Conservation (phyloP, 1,140 invertebrate genomes). For the Papilio polyxenes region DNA sequence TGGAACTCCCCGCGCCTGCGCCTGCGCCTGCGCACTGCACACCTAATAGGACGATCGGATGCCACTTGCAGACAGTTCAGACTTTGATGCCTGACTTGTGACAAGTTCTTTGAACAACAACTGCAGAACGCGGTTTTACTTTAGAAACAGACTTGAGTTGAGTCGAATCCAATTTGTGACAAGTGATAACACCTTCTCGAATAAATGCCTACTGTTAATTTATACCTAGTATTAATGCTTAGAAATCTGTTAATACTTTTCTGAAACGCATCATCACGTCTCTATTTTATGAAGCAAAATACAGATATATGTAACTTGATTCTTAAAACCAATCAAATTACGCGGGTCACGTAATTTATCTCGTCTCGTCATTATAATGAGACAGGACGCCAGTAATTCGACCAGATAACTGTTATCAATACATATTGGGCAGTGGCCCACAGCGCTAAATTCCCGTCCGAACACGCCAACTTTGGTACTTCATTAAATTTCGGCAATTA, state of each 20-base stretch:
- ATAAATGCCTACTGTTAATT: neutral
- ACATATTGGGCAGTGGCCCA: neutral
- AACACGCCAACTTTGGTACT: conserved; percentile 10
- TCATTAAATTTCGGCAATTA: conserved; percentile 9
- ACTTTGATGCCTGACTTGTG: conserved; percentile 20
- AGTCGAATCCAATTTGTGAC: neutral
- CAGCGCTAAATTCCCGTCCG: neutral
- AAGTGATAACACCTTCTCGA: neutral
- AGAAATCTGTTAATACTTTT: no score
- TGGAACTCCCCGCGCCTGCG: conserved; percentile 20
- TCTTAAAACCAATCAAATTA: neutral
- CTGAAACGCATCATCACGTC: no score
- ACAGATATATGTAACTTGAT: neutral
- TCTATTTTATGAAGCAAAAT: neutral
- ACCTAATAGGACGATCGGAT: neutral
- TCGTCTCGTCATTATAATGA: neutral
- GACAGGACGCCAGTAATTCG: conserved; percentile 4
- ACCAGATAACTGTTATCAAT: conserved; percentile 20
- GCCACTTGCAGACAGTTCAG: neutral
- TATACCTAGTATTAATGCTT: no score
- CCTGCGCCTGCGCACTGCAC: conserved; percentile 2
- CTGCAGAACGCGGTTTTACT: neutral
- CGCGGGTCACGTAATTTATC: neutral
- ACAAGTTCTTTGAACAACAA: conserved; percentile 2
- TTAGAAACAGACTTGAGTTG: neutral